Evolutionary conservation across 2,113 vertebrate genomes (phyloP), one percentile per base, ranked within the genome.

Genomic region (Sinocyclocheilus rhinocerous): DNA sequence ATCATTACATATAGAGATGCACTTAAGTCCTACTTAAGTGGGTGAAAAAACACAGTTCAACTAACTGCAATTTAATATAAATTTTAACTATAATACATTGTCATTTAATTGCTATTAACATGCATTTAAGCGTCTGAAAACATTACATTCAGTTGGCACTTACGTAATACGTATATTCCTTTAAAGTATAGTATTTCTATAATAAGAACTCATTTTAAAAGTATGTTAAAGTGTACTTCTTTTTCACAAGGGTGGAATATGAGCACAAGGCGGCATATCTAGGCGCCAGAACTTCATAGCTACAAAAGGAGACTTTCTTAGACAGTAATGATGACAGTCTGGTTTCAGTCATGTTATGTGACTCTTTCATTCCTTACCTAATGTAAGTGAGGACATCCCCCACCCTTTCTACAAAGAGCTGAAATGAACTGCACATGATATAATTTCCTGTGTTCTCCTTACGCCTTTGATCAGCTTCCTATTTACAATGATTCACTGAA

Each of bases 351-450:
- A 72, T 36, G 67, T 33, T 16, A 70, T 75, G 72, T 78, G 79
- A 55, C 63, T 33, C 8, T 39, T 72, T 39, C 76, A 84, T 61
- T 63, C 75, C 6, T 81, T 1, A 39, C 33, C 84, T 83, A 89
- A 90, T 67, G 87, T 59, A 86, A 93, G 72, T 87, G 18, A 87
- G 18, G 18, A 85, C 78, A 88, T 76, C 88, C 76, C 86, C 86
- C 42, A 84, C 87, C 90, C 88, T 77, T 77, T 65, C 76, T 76
- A 84, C 76, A 48, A 70, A 84, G 36, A 85, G 70, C 69, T 69
- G 20, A 50, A 48, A 81, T 18, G 8, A 45, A 45, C 77, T 78
- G 59, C 57, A 79, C 39, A 73, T 65, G 11, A 86, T 24, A 93
- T 76, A 3, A 76, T 45, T 87, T 88, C 86, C 79, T 81, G 67